These are phyloP conservation scores for Luperina nickerlii DNA, from an alignment of 2,888 invertebrate genomes.

Conservation along the genomic window DNA sequence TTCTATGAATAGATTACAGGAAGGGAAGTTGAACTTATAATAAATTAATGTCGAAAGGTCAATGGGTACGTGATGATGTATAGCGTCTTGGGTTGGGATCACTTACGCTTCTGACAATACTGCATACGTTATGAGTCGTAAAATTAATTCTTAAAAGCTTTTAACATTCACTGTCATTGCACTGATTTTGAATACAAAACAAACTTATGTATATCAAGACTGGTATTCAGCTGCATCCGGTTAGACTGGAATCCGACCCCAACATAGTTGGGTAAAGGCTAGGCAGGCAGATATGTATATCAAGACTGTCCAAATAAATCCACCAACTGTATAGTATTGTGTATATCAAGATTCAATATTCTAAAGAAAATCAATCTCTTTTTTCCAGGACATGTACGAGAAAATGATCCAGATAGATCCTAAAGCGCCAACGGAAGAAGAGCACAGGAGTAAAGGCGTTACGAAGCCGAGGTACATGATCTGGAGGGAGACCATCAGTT, in stretches of 20 bases:
- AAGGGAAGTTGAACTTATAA: constrained; percentile 20
- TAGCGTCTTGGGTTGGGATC: constrained; percentile 3
- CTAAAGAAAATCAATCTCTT: constrained; percentile 35
- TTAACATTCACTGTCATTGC: not conserved
- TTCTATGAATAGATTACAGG: constrained; percentile 49
- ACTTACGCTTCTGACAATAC: not conserved
- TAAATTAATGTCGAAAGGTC: constrained; percentile 21
- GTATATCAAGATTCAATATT: not conserved
- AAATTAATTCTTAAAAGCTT: constrained; percentile 6
- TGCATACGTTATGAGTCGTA: not conserved
- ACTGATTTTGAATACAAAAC: not conserved
- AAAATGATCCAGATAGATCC: constrained; percentile 99
- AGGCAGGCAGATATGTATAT: not conserved
- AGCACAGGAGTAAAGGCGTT: constrained; percentile 96
- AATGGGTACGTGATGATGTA: constrained; percentile 21
- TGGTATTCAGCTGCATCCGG: not conserved
- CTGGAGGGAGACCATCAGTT: constrained; percentile 99
- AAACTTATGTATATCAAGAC: not conserved
- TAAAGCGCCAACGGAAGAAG: constrained; percentile 96
- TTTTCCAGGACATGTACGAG: constrained; percentile 97
- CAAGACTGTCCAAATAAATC: not conserved
- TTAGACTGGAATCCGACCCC: too few relatives aligned
- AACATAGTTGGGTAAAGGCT: too few relatives aligned
- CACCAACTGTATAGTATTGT: not conserved
- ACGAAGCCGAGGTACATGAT: constrained; percentile 98